These are phyloP conservation scores for Symphodus melops DNA, from an alignment of 2,113 vertebrate species.

Conservation along the genomic window DNA sequence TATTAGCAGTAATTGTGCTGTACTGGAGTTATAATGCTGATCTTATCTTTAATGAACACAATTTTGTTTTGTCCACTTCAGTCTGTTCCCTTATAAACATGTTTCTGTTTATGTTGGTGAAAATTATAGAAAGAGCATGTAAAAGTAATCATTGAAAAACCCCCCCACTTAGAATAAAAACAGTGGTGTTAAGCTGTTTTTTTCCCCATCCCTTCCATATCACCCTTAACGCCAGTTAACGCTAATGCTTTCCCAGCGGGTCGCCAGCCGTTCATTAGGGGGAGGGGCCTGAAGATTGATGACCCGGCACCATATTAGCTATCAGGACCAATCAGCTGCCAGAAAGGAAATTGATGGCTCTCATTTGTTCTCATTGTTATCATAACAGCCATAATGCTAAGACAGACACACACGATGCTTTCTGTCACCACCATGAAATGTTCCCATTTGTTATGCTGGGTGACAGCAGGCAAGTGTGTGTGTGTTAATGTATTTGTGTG, in stretches of 20 bases:
- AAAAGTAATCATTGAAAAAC: no score
- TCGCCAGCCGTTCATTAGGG: slow-evolving; percentile 86
- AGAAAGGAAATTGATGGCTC: slow-evolving; percentile 98
- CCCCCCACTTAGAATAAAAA: no score
- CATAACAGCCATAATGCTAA: slow-evolving; percentile 88
- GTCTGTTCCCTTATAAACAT: no score
- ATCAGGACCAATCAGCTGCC: slow-evolving; percentile 96
- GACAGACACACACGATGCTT: slow-evolving; percentile 94
- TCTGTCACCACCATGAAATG: slow-evolving; percentile 93
- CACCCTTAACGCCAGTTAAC: no score
- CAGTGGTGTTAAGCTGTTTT: background rate
- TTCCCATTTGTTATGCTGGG: slow-evolving; percentile 88
- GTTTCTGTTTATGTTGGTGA: no score
- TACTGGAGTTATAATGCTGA: no score
- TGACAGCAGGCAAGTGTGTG: slow-evolving; percentile 65
- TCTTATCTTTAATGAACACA: no score
- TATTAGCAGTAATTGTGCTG: no score
- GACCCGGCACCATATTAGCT: slow-evolving; percentile 94
- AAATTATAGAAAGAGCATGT: no score
- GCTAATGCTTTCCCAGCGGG: slow-evolving; percentile 87
- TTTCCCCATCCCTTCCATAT: background rate
- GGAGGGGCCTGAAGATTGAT: slow-evolving; percentile 95
- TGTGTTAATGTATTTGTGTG: no score
- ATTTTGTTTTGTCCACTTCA: no score
- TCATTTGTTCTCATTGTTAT: slow-evolving; percentile 99